Evolutionary conservation across 1,140 invertebrate species (phyloP), one percentile per base, ranked within the genome.

Genomic region (Nephila pilipes): DNA sequence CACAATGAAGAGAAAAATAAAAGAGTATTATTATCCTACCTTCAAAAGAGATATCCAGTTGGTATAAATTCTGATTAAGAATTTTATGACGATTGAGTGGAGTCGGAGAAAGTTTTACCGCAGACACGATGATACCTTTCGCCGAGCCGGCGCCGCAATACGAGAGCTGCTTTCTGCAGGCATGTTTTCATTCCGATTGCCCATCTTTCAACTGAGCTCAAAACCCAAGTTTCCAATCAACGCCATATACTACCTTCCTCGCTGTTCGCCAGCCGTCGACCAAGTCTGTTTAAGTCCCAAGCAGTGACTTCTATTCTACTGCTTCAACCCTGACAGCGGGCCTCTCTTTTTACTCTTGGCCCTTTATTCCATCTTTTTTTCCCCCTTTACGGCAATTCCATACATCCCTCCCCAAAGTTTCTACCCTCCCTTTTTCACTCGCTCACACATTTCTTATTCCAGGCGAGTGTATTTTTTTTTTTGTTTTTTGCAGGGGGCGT

Each of bases 351-450:
- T 69, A n/a, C 65, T n/a, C n/a, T 55, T 25, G 60, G 32, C 14
- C 65, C 20, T 79, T 90, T 58, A 65, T 88, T 88, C 87, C 69
- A n/a, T 46, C 38, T 83, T 90, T 87, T n/a, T 58, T 58, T 32
- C 32, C 22, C 89, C 65, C 89, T 90, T 90, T 90, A 81, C 89
- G 79, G 81, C 87, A 90, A 63, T 80, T 90, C 54, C 25, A 46
- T 10, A 46, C 12, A 6, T 55, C 87, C 89, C 79, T 25, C 65
- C 89, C 79, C 2, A 1, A 4, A 46, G n/a, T 60, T 36, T n/a
- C 89, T 20, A 20, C 89, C 38, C 54, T 46, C 65, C 25, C 63
- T 29, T 65, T 65, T 2, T 88, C 58, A 29, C n/a, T 79, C 60
- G 54, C 85, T 69, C 60, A 32, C 85, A 63, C 63, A 38, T 54